Percentiles rank a stretch among this genome's conserved stretches.
These are phyloP conservation scores for Rallus crepitans DNA, from an alignment of 2,797 vertebrate species.

Conservation along the genomic window DNA sequence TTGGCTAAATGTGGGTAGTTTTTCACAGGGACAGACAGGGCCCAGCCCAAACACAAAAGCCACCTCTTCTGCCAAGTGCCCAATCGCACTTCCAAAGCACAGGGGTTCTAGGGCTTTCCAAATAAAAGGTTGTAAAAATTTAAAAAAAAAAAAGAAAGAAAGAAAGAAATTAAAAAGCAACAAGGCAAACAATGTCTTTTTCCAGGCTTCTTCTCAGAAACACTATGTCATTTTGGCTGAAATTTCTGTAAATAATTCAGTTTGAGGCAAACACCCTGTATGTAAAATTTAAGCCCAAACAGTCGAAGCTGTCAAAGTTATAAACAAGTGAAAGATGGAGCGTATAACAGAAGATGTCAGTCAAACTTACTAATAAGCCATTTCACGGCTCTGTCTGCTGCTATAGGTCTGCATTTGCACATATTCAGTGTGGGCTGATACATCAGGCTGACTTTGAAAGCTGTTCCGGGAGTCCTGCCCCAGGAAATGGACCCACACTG, in stretches of 20 bases:
- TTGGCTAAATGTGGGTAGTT: conserved; percentile 43
- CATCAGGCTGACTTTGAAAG: background rate
- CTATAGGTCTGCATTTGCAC: background rate
- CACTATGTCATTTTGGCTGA: conserved; percentile 37
- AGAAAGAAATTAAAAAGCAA: background rate
- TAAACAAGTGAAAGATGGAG: background rate
- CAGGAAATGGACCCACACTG: background rate
- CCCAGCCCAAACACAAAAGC: conserved; percentile 57
- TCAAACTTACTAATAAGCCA: background rate
- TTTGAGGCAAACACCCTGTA: background rate
- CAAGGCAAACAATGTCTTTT: conserved; percentile 54
- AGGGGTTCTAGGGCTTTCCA: conserved; percentile 48
- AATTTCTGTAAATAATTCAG: background rate
- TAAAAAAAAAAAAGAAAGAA: background rate
- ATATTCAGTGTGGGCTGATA: background rate
- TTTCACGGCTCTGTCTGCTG: background rate
- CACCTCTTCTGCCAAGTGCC: conserved; percentile 59
- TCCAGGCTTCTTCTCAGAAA: conserved; percentile 57
- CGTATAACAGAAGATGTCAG: background rate
- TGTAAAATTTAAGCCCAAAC: background rate
- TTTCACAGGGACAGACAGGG: conserved; percentile 47
- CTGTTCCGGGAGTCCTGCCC: rapidly evolving
- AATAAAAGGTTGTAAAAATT: conserved; percentile 29
- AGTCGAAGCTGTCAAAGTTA: background rate
- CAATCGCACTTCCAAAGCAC: conserved; percentile 39